Base-by-base conservation (phyloP, 2,888 invertebrate species). In the Rhagonycha fulva region DNA sequence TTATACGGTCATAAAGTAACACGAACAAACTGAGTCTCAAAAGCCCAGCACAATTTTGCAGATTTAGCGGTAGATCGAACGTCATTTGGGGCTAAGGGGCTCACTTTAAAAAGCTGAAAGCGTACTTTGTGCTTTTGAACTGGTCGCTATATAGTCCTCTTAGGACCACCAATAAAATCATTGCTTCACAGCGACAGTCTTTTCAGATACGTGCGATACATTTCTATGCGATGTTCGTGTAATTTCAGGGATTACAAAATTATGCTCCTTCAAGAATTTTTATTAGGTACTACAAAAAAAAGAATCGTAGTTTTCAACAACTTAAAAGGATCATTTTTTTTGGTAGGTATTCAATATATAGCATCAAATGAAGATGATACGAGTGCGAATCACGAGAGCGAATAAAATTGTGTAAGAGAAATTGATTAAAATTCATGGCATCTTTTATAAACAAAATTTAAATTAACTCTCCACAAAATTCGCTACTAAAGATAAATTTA, bases 31-130 rank as follows among this genome's bases (percentile, higher is more conserved):
- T 73, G 74, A 69, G 80, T 84, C 86, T 83, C 85, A 77, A 82
- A 85, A 84, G 83, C 85, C 85, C 87, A 84, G 80, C 79, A 84
- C 85, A 86, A 86, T 86, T 86, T 83, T 83, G 83, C 84, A 84
- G 86, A 87, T 87, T 87, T 87, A 87, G 86, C 86, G 82, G 82
- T 82, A 84, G 86, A 87, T 87, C 86, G 87, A 86, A 85, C 86
- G 87, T 87, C 87, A 87, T 87, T 87, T 87, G 87, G 86, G 86
- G 83, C 86, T 86, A 86, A 86, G 87, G 87, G 87, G 86, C 83
- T 86, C 85, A 84, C 87, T 87, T 87, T 87, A 87, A 87, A 87
- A 87, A 87, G 87, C 87, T 87, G 87, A 87, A 87, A 87, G 87
- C 87, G 87, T 87, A 87, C 87, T 87, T 87, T 87, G 85, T 84